Conservation (phyloP, 2,888 invertebrate species). For the Meloe dianella region DNA sequence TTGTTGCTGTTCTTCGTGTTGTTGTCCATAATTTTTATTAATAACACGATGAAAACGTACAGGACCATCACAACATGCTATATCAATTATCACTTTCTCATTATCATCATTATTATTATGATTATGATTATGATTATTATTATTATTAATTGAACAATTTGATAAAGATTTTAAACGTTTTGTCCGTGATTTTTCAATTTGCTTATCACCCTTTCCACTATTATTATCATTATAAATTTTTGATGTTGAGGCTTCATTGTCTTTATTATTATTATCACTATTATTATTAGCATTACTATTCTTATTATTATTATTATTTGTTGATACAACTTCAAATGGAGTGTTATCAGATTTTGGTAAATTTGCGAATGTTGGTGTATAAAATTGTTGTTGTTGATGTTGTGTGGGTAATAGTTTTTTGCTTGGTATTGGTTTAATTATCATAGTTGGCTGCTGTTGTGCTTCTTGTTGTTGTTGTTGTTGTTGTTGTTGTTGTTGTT, state of each 20-base stretch:
- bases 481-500: constrained; percentile 49
- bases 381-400: constrained; percentile 47
- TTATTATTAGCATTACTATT: constrained; percentile 20
- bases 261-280: constrained; percentile 7
- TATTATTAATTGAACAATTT: constrained; percentile 16
- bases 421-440: constrained; percentile 67
- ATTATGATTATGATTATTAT: constrained; percentile 21
- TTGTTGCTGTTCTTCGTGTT: constrained; percentile 24
- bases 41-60: constrained; percentile 85
- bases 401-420: constrained; percentile 53
- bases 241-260: constrained; percentile 43
- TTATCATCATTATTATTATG: neutral
- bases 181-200: constrained; percentile 31
- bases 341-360: constrained; percentile 54
- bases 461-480: constrained; percentile 13
- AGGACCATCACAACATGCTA: constrained; percentile 92
- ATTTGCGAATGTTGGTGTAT: constrained; percentile 35
- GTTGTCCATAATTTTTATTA: constrained; percentile 76
- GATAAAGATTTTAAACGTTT: constrained; percentile 26
- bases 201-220: constrained; percentile 17
- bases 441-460: constrained; percentile 49
- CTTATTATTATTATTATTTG: constrained; percentile 18
- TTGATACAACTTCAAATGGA: constrained; percentile 47
- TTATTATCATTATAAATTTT: constrained; percentile 27
- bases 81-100: constrained; percentile 74